Base-by-base conservation (phyloP, 2,797 vertebrate genomes). In the Tapera naevia region DNA sequence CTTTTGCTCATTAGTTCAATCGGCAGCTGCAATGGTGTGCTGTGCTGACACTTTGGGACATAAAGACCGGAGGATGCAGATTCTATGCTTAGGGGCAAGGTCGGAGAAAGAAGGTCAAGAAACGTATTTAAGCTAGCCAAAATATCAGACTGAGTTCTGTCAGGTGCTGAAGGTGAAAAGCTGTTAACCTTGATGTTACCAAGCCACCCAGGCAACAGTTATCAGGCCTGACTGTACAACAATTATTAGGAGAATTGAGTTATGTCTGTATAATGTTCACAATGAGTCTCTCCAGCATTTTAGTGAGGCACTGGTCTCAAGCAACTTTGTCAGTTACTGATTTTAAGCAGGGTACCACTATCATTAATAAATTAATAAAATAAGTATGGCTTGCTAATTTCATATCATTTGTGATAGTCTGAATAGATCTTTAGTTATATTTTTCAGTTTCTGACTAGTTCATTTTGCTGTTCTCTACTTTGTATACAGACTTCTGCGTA, bases 261-360 rank as follows among this genome's bases (percentile, higher is more conserved):
- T 51, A 15, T 1, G 5, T 17, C 35, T 3, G 3, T 19, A 5
- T 9, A 13, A 24, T 5, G 5, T 10, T 54, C 41, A n/a, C 19
- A 32, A 43, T 27, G 4, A 62, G 23, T 13, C 39, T 33, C 45
- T 53, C 50, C 23, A 58, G 27, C 18, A 28, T 37, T 66, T 54
- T 12, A 45, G 5, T 1, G 0, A 67, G 23, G 28, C 33, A 27
- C 13, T 28, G 6, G 24, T 86, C 72, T 39, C 48, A 51, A 35
- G 27, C 8, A 62, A 7, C 28, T 62, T 33, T 41, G 9, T 13
- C 56, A 41, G 33, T 22, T 51, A 89, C 16, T 25, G 22, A 35
- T 51, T 82, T 86, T 57, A 58, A 41, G 13, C 30, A 71, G 27
- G 4, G 15, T 64, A 28, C 12, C 35, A 41, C 17, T 17, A 19